Percentiles rank a stretch among this genome's conserved stretches.
phyloP scores from a whole-genome alignment of 2,113 vertebrate species.

The Formicarius rufipectus region DNA sequence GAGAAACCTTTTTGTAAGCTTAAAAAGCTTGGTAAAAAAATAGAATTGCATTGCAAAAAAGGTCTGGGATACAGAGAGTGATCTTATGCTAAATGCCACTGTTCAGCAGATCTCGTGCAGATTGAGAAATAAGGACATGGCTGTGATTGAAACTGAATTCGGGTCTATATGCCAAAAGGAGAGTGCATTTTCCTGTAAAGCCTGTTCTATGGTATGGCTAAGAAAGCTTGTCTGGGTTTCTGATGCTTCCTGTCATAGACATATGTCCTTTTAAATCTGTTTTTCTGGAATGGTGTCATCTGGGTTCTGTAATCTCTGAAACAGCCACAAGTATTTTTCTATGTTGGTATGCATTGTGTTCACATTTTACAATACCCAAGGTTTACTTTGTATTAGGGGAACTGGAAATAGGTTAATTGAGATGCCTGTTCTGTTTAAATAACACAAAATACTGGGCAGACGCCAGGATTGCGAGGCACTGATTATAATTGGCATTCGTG shows the following conservation, averaged over 20 bases:
- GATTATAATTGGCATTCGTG: neutral
- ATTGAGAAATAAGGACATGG: fast-evolving
- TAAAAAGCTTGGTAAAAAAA: neutral
- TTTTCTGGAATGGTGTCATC: neutral
- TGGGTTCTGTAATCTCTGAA: neutral
- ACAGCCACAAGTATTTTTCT: neutral
- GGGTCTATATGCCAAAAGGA: neutral
- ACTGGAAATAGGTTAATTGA: neutral
- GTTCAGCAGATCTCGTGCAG: neutral
- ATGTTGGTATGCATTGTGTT: neutral
- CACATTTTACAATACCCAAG: neutral
- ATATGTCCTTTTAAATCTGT: neutral
- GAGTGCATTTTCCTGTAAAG: neutral
- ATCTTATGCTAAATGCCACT: fast-evolving
- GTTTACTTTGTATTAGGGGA: neutral
- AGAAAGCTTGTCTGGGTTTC: neutral
- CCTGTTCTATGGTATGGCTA: fast-evolving
- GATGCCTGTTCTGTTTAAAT: neutral
- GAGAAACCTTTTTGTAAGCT: neutral
- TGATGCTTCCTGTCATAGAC: neutral
- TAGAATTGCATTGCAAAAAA: neutral
- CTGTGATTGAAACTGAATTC: neutral
- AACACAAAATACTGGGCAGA: neutral
- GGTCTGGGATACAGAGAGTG: neutral
- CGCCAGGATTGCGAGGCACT: neutral